A percentile compares a stretch with the other conserved stretches of the same genome.
Conservation (phyloP, 2,797 vertebrate genomes). For the Acrossocheilus fasciatus region DNA sequence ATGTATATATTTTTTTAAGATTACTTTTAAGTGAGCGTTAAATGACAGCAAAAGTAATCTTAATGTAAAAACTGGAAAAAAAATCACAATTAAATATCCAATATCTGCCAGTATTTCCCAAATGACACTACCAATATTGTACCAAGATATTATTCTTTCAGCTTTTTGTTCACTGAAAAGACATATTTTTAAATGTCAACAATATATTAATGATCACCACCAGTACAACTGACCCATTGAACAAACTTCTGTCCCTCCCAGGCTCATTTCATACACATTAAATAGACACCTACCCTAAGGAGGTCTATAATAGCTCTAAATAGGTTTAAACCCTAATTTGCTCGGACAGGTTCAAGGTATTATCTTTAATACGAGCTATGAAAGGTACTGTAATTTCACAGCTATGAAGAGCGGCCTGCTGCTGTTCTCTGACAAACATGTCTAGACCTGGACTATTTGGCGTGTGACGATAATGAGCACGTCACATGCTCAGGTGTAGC, state of each 20-base stretch:
- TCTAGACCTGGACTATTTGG: neutral
- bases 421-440: conserved; percentile 4
- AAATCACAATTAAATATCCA: neutral
- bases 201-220: neutral
- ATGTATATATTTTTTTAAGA: no score
- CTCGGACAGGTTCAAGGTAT: neutral
- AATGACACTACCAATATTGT: neutral
- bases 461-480: neutral
- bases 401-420: neutral
- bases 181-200: no score
- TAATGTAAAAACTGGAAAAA: neutral
- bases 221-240: neutral
- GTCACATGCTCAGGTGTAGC: conserved; percentile 32
- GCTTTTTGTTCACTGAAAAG: neutral
- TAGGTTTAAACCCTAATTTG: conserved; percentile 1
- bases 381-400: neutral
- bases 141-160: neutral
- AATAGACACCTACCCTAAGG: neutral
- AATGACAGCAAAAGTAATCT: neutral
- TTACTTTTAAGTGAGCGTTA: neutral
- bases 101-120: neutral
- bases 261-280: neutral
- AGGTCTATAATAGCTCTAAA: neutral
- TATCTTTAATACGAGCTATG: neutral
- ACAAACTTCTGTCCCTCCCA: neutral